Evolutionary conservation across 2,797 vertebrate genomes (phyloP).

Genomic region (Sciurus vulgaris): DNA sequence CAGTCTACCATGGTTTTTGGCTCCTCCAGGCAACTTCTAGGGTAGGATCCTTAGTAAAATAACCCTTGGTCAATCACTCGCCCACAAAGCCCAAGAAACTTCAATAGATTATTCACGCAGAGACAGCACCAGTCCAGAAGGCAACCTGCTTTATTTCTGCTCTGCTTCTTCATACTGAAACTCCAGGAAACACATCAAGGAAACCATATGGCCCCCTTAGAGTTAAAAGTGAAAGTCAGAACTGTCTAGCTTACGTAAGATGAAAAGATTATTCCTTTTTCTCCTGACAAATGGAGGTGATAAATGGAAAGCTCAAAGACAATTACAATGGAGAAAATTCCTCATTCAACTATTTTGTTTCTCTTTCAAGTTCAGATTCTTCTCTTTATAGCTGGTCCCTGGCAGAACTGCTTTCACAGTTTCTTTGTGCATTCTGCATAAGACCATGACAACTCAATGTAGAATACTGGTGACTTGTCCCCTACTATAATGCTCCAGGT

Average conservation of each 20-base stretch:
- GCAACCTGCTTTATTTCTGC: neutral
- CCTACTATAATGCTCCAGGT: neutral
- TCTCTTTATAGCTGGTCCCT: neutral
- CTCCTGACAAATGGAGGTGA: neutral
- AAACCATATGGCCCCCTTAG: neutral
- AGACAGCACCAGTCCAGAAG: neutral
- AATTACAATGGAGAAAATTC: neutral
- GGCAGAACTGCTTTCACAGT: conserved; percentile 30
- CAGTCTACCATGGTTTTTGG: neutral
- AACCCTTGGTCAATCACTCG: neutral
- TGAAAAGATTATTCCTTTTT: neutral
- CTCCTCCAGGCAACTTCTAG: neutral
- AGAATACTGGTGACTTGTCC: neutral
- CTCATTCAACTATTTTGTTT: neutral
- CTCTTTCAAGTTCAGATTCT: conserved; percentile 33
- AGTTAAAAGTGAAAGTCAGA: conserved; percentile 19
- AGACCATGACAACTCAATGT: neutral
- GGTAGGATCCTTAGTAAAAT: neutral
- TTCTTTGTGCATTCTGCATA: neutral
- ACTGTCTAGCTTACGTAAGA: neutral
- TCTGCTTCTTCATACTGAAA: conserved; percentile 32
- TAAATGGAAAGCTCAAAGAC: conserved; percentile 49
- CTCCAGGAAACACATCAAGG: neutral
- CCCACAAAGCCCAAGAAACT: neutral
- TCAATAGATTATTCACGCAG: neutral